Evolutionary conservation across 2,888 invertebrate species (phyloP), one percentile per base, ranked within the genome.

Genomic region (Coelopa pilipes): DNA sequence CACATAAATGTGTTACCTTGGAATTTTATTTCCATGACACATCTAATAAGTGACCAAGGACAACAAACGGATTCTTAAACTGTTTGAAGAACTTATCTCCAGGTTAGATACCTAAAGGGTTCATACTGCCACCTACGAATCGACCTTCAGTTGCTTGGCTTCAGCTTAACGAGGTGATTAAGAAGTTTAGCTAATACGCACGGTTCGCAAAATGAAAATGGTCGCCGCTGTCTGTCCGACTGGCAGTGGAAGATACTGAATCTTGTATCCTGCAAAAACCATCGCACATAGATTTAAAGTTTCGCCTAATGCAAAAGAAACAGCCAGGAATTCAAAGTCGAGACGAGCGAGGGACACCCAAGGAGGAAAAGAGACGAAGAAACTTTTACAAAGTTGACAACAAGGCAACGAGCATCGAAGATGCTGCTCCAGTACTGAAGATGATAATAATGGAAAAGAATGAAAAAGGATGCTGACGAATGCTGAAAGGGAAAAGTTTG

Each of bases 121-220:
- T 49, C 49, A 65, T 19, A 17, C 49, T 47, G 17, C 63, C n/a
- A 17, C 63, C 17, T 34, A 1, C 15, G 11, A 15, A 15, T n/a
- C n/a, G n/a, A n/a, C n/a, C n/a, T n/a, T n/a, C n/a, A n/a, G n/a
- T n/a, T n/a, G 15, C 67, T 50, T 21, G 21, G 49, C 50, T 34
- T 11, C 49, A 63, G 57, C 57, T 55, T 55, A 72, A 55, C 72
- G 57, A 65, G 65, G 46, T 72, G 72, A 65, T 72, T 72, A 72
- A 45, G 57, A 72, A 65, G 65, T 70, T 60, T 70, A 47, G n/a
- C 60, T 59, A 47, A 21, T 46, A 60, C 47, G 46, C 47, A 59
- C 21, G 10, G 59, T 70, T 60, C 59, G 60, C 60, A 17, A 59
- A 59, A 70, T 70, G 7, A 60, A 60, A 59, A 15, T 47, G 13